Conservation (phyloP, 2,113 vertebrate species). For the Paradisaea rubra region DNA sequence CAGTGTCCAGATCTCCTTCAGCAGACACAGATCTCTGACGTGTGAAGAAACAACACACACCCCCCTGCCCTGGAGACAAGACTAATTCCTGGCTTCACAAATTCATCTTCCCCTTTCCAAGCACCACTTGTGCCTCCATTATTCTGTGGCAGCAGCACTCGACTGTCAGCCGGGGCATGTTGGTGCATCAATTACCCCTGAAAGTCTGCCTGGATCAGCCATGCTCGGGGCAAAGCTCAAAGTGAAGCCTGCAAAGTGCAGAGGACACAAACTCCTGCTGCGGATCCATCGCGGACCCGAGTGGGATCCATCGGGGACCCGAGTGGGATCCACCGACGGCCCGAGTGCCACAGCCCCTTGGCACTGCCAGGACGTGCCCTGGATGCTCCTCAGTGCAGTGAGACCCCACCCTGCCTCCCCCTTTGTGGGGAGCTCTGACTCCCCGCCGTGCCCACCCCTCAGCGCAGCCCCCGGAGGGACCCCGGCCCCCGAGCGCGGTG, state of each 20-base stretch:
- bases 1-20: rapidly evolving
- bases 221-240: rapidly evolving
- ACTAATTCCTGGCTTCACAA: background rate
- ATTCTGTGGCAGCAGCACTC: rapidly evolving
- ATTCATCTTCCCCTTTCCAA: background rate
- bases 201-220: background rate
- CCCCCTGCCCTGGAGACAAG: background rate
- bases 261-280: background rate
- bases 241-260: background rate
- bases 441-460: background rate
- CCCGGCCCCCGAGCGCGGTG: background rate
- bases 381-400: rapidly evolving
- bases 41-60: rapidly evolving
- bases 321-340: rapidly evolving
- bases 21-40: background rate
- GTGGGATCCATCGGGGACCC: rapidly evolving
- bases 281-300: rapidly evolving
- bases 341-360: rapidly evolving
- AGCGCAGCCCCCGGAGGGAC: background rate
- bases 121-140: rapidly evolving
- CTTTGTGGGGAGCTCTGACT: background rate
- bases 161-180: background rate
- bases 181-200: background rate
- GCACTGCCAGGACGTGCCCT: rapidly evolving
- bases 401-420: no score